Conservation (phyloP, 2,113 vertebrate species). For the Nettapus auritus region DNA sequence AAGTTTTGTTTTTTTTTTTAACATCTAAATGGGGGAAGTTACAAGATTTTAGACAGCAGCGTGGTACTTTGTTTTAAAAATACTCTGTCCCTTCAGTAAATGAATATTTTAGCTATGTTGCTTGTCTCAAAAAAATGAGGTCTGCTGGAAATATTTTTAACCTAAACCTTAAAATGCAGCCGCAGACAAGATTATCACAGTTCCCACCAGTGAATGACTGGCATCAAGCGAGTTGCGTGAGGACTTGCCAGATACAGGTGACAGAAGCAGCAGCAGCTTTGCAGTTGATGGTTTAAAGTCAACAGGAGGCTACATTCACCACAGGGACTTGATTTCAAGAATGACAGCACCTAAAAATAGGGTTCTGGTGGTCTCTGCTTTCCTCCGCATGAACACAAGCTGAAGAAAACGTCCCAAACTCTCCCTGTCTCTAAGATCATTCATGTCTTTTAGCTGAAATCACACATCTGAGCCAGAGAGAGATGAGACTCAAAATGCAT, state of each 20-base stretch:
- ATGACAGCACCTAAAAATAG: not conserved
- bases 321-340: not conserved
- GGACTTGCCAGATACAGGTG: not conserved
- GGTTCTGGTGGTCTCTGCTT: not conserved
- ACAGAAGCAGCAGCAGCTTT: not conserved
- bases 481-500: not conserved
- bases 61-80: not conserved
- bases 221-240: not conserved
- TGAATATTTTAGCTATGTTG: not conserved
- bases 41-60: not conserved
- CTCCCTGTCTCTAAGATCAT: not conserved
- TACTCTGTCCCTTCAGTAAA: not conserved
- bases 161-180: not conserved
- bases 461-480: not conserved
- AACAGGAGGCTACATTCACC: not conserved
- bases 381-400: not conserved
- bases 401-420: not conserved
- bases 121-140: not conserved
- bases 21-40: not conserved
- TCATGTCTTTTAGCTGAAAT: not conserved
- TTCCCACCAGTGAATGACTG: not conserved
- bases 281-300: not conserved
- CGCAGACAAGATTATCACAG: not conserved
- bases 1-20: no score
- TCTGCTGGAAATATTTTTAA: constrained; percentile 4